These are phyloP conservation scores for Saguinus imperator DNA, from an alignment of 2,113 vertebrate genomes.

Conservation along the genomic window DNA sequence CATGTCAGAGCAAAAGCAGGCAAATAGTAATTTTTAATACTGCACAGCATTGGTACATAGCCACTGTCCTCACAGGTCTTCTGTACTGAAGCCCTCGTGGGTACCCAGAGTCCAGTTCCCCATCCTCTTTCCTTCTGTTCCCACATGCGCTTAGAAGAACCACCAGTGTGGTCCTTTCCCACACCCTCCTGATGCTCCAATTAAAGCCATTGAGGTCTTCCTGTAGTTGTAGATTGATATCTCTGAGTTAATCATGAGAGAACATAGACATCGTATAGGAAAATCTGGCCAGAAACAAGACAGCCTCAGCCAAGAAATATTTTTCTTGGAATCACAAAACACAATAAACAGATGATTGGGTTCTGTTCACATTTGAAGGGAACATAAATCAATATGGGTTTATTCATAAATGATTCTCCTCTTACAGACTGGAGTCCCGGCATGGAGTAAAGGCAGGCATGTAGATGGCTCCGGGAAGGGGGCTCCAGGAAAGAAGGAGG, in stretches of 20 bases:
- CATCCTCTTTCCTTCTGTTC: fast-evolving
- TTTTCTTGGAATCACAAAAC: neutral
- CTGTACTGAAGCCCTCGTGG: neutral
- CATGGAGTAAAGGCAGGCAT: neutral
- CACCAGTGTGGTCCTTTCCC: fast-evolving
- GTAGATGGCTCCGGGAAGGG: neutral
- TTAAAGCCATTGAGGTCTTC: neutral
- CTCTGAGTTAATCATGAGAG: neutral
- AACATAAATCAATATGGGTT: neutral
- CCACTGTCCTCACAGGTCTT: fast-evolving
- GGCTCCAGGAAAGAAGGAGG: neutral
- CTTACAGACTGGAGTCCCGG: neutral
- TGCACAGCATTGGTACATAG: fast-evolving
- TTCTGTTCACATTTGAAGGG: neutral
- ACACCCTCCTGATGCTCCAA: fast-evolving
- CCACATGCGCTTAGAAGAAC: neutral
- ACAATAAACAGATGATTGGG: neutral
- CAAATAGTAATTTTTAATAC: fast-evolving
- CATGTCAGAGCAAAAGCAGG: neutral
- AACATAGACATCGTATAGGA: neutral
- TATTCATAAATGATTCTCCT: neutral
- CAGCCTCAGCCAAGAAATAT: neutral
- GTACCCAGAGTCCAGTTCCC: neutral
- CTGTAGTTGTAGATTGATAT: neutral
- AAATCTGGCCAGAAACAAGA: neutral